Base-by-base conservation (phyloP, 2,888 invertebrate species). In the Metopia argyrocephala region DNA sequence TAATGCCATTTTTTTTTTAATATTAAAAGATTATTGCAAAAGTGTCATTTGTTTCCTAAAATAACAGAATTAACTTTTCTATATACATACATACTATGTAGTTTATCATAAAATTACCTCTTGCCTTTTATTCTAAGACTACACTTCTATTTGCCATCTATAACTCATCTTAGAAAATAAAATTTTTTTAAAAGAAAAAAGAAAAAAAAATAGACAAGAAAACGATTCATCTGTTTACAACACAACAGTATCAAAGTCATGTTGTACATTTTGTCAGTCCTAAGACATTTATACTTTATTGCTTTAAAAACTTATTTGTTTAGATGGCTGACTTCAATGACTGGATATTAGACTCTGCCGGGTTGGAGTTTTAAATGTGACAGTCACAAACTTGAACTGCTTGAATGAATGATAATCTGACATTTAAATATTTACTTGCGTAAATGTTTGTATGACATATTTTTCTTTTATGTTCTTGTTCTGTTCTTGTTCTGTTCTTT, bases 341-440 rank as follows among this genome's bases (percentile, higher is more conserved):
- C 20, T 57, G n/a, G 25, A 2, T 54, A 27, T 2, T 46, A n/a
- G 38, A 21, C 38, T 38, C 2, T 62, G 46, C 54, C 12, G 38
- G 28, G 46, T 31, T 52, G 45, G 38, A 15, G 46, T 28, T 61
- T 21, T n/a, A 23, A 5, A 15, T 21, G 21, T 59, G 65, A 27
- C 75, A 66, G 59, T 66, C 66, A 56, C 38, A 38, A 38, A 65
- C 74, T 65, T 78, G 57, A 70, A 38, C 38, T 38, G 38, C 38
- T 38, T 71, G 70, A 73, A 68, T 75, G 28, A 76, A 75, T 78
- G 59, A 78, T 78, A 88, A 87, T 87, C 87, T 86, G 86, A 87
- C 88, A 87, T 88, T 88, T 88, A 87, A 87, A 87, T 87, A 88
- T 88, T 88, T 87, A 86, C 87, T 87, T 85, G 85, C 85, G 85